Evolutionary conservation across 2,113 vertebrate species (phyloP), one percentile per base, ranked within the genome.

Genomic region (Sigmodon hispidus): DNA sequence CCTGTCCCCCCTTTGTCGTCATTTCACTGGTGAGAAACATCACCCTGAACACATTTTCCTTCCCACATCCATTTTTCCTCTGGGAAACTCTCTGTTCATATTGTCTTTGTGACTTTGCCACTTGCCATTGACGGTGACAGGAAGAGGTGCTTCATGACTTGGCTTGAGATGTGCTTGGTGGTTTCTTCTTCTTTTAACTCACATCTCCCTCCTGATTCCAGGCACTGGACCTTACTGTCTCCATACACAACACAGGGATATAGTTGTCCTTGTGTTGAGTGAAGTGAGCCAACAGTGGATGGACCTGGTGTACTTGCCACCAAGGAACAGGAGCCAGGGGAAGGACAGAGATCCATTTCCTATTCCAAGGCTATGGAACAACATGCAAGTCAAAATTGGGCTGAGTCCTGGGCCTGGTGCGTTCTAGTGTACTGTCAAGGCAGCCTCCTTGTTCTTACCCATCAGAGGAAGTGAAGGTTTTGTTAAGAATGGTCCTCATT

Each of bases 391-490:
- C 79, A 50, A 12, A 67, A 43, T 1, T 17, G 70, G n/a, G 48
- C 63, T 24, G 57, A 55, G 61, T 65, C 79, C 90, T 11, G 16
- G 67, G 50, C 36, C 13, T n/a, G 7, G 24, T 90, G 76, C 57
- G n/a, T 72, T 5, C 7, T 5, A 9, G n/a, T 55, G 55, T 43
- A 4, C 6, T 4, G 11, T 21, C 5, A 52, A 87, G 57, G 6
- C 12, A 50, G 86, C 87, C 15, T 83, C 31, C 67, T 24, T 40
- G 26, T 70, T n/a, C 59, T 95, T 45, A 40, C 84, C 67, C 22
- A 59, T 45, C 65, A 7, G 81, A 92, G 93, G 76, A 92, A 87
- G 73, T n/a, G 36, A 34, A 52, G 70, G 61, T 96, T 95, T 94
- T 85, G 79, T 96, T 96, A 90, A 81, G 94, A 85, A 72, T 43